Evolutionary conservation across 2,888 invertebrate genomes (phyloP).

Genomic region (Drosophila gaucha): DNA sequence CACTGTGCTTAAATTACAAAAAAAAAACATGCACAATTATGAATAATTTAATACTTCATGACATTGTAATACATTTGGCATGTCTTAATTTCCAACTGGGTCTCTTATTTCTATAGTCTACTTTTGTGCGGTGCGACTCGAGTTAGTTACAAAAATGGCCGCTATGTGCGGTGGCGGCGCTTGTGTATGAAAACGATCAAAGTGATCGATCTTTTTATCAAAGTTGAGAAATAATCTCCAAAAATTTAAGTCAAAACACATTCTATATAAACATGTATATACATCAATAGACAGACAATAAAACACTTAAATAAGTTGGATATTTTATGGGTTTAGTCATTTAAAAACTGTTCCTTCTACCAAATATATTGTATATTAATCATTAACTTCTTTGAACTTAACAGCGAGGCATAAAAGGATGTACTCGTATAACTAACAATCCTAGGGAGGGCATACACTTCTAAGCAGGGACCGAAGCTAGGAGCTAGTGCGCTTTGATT

Average conservation of each 20-base stretch:
- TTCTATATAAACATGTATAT: background rate
- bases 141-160: conserved; percentile 22
- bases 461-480: background rate
- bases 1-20: background rate
- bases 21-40: background rate
- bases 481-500: background rate
- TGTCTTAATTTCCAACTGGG: background rate
- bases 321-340: conserved; percentile 11
- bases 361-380: background rate
- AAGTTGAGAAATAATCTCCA: conserved; percentile 19
- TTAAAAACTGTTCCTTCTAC: background rate
- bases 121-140: conserved; percentile 42
- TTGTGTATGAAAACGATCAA: conserved; percentile 6
- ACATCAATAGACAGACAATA: conserved; percentile 28
- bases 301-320: conserved; percentile 28
- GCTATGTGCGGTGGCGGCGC: conserved; percentile 16
- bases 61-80: conserved; percentile 12
- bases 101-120: conserved; percentile 26
- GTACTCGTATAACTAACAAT: background rate
- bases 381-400: conserved; percentile 19
- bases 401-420: conserved; percentile 38
- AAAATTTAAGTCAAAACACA: conserved; percentile 7
- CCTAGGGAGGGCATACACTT: background rate
- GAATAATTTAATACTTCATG: too few species aligned
- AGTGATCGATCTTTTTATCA: background rate